Evolutionary conservation across 2,888 invertebrate species (phyloP).

Genomic region (Chymomyza fuscimana): DNA sequence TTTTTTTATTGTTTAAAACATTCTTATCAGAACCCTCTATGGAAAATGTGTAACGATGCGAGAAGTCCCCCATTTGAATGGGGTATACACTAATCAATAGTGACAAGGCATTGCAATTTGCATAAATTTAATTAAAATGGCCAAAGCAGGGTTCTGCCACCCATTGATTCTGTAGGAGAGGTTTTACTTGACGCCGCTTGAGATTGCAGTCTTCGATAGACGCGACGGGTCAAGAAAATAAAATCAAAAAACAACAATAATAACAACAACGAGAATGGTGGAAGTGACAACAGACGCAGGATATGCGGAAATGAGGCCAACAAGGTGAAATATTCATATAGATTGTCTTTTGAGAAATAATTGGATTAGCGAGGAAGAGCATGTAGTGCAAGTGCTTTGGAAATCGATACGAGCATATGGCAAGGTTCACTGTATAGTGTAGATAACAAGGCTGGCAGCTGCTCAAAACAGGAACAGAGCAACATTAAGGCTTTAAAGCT

Average conservation of each 20-base stretch:
- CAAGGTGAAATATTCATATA: slow-evolving; percentile 12
- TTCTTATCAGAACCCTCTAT: neutral
- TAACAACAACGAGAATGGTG: neutral
- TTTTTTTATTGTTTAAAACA: neutral
- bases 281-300: neutral
- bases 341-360: slow-evolving; percentile 19
- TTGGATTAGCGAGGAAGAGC: slow-evolving; percentile 26
- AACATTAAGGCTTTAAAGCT: too few species aligned
- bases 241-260: neutral
- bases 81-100: slow-evolving; percentile 22
- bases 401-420: neutral
- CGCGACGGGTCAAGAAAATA: slow-evolving; percentile 20
- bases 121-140: slow-evolving; percentile 57
- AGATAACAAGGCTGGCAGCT: too few species aligned
- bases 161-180: neutral
- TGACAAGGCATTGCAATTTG: slow-evolving; percentile 38
- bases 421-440: neutral
- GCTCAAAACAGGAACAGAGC: neutral
- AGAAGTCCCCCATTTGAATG: neutral
- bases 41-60: neutral
- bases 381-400: neutral
- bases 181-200: slow-evolving; percentile 17
- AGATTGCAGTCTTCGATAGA: slow-evolving; percentile 35
- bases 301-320: neutral
- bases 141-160: slow-evolving; percentile 14